phyloP scores from a whole-genome alignment of 1,140 invertebrate genomes.

The Sitobion miscanthi region DNA sequence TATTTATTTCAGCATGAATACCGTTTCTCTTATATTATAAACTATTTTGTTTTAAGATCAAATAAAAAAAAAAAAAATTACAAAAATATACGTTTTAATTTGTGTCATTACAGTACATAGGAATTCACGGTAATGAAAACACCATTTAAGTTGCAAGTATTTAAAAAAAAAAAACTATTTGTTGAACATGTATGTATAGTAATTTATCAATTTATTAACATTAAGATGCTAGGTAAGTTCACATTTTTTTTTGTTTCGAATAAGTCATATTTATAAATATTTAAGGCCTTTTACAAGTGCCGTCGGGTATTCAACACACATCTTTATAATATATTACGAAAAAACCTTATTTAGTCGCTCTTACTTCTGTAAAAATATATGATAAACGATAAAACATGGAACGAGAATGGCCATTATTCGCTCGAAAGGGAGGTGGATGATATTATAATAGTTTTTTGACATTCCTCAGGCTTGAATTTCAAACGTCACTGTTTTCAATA shows the following conservation, averaged over 20 bases:
- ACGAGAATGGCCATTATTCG: not conserved
- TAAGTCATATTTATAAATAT: not conserved
- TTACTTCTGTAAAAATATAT: not conserved
- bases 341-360: not conserved
- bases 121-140: too few species aligned
- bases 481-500: constrained; percentile 11
- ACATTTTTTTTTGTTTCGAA: not conserved
- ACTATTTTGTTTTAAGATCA: too few species aligned
- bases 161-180: too few species aligned
- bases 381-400: not conserved
- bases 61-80: too few species aligned
- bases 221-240: not conserved
- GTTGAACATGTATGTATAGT: too few species aligned
- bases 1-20: too few species aligned
- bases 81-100: too few species aligned
- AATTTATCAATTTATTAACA: too few species aligned
- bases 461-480: not conserved
- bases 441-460: not conserved
- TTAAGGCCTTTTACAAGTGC: not conserved
- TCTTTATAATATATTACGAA: not conserved
- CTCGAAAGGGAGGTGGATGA: not conserved
- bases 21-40: not conserved
- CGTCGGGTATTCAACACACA: not conserved
- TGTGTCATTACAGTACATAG: too few species aligned
- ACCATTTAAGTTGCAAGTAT: too few species aligned